These are phyloP conservation scores for Heliconius eleuchia DNA, from an alignment of 1,140 invertebrate genomes.

Conservation along the genomic window DNA sequence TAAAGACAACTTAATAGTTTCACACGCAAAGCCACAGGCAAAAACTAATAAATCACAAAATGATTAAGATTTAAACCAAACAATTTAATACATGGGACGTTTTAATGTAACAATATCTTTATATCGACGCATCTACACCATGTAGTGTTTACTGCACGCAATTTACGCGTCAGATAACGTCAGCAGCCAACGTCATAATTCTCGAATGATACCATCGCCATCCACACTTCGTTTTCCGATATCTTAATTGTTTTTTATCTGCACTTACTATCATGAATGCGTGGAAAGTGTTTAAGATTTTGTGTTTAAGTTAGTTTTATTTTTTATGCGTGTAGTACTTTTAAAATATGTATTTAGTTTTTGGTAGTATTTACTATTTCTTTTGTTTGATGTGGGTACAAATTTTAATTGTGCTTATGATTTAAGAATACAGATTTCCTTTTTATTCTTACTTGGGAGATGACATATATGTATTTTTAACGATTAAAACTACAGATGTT, in stretches of 20 bases:
- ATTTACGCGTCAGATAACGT: slow-evolving; percentile 33
- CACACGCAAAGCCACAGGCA: neutral
- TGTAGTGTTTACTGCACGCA: slow-evolving; percentile 31
- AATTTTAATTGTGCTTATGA: too few relatives aligned
- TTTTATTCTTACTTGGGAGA: too few relatives aligned
- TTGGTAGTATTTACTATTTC: too few relatives aligned
- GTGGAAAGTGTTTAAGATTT: neutral
- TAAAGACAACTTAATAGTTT: neutral
- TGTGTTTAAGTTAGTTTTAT: neutral
- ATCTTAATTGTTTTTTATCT: slow-evolving; percentile 25
- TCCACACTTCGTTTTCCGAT: slow-evolving; percentile 22
- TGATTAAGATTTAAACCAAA: neutral
- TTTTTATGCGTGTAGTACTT: neutral
- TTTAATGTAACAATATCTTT: neutral
- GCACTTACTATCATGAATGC: neutral
- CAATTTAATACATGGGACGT: neutral
- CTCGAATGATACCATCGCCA: slow-evolving; percentile 22
- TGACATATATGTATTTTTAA: too few relatives aligned
- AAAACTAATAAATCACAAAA: neutral
- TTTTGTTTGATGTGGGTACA: too few relatives aligned
- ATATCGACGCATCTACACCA: slow-evolving; percentile 31
- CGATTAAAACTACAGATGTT: too few relatives aligned
- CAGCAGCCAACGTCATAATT: slow-evolving; percentile 29
- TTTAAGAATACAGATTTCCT: too few relatives aligned
- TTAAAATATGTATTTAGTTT: too few relatives aligned